Base-by-base conservation (phyloP, 2,113 vertebrate genomes). In the Pseudorectes ferrugineus region DNA sequence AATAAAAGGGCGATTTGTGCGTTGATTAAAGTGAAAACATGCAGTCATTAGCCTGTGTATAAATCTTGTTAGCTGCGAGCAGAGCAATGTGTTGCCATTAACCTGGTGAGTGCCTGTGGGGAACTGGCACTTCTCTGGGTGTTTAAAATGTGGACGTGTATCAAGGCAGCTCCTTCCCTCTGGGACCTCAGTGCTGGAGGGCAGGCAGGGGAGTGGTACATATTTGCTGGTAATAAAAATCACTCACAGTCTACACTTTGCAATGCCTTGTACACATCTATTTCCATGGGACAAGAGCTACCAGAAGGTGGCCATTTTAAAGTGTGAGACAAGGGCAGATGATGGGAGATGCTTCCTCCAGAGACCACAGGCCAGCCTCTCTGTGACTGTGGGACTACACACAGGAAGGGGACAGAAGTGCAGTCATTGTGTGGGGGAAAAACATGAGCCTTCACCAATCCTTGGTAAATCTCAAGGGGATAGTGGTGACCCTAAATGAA, bases 11-110 rank as follows among this genome's bases (percentile, higher is more conserved):
- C 31, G 54, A 97, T 96, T 91, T 93, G 84, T 72, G 75, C 55
- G 65, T 96, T 97, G 95, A 97, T 97, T 97, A 95, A 96, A 97
- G 81, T 85, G 94, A 97, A 97, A 97, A 95, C 95, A 96, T 88
- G 95, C 84, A 96, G 93, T 97, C 96, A 97, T 97, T 97, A 97
- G 95, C 93, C 84, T 84, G 62, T 76, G 83, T 97, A 93, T 96
- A 96, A 97, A 95, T 96, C 97, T 97, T 94, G 96, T 97, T 97
- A 97, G 96, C 88, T 95, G 94, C 0, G 0, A 95, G 84, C 76
- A 88, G 84, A 95, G 75, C 89, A 84, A 61, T 11, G 2, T 81
- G 48, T 89, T 97, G 92, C 90, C 90, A 95, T 95, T 97, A 97
- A 97, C 88, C 83, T 95, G 84, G 78, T 67, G 85, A 86, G 85